These are phyloP conservation scores for Hipposideros larvatus DNA, from an alignment of 2,797 vertebrate genomes.

Conservation along the genomic window DNA sequence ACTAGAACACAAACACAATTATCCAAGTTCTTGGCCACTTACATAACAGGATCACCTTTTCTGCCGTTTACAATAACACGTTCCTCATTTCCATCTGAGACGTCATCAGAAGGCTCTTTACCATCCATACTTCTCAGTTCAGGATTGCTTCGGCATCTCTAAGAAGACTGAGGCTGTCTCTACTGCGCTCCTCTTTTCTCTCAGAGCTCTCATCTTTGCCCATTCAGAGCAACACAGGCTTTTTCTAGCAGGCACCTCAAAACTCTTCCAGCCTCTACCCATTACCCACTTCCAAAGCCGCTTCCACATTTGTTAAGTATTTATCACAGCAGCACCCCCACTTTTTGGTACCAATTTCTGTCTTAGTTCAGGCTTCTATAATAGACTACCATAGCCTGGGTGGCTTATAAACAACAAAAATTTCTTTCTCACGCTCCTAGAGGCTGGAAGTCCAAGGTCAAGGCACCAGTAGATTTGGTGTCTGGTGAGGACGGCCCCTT, in stretches of 20 bases:
- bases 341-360: neutral
- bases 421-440: neutral
- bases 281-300: neutral
- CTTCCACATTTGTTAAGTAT: neutral
- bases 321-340: neutral
- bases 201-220: neutral
- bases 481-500: neutral
- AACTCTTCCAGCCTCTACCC: neutral
- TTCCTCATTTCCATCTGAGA: neutral
- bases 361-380: neutral
- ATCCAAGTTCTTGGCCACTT: neutral
- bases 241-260: neutral
- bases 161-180: neutral
- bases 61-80: neutral
- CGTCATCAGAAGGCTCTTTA: neutral
- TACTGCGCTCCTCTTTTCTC: neutral
- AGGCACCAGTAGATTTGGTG: neutral
- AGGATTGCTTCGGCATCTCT: neutral
- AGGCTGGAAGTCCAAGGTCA: neutral
- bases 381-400: neutral
- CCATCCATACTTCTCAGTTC: too few species aligned
- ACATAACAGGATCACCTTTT: neutral
- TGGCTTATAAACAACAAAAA: neutral
- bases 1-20: neutral
- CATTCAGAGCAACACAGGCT: neutral